These are phyloP conservation scores for Alectoris magna DNA, from an alignment of 2,797 vertebrate species.

Conservation along the genomic window DNA sequence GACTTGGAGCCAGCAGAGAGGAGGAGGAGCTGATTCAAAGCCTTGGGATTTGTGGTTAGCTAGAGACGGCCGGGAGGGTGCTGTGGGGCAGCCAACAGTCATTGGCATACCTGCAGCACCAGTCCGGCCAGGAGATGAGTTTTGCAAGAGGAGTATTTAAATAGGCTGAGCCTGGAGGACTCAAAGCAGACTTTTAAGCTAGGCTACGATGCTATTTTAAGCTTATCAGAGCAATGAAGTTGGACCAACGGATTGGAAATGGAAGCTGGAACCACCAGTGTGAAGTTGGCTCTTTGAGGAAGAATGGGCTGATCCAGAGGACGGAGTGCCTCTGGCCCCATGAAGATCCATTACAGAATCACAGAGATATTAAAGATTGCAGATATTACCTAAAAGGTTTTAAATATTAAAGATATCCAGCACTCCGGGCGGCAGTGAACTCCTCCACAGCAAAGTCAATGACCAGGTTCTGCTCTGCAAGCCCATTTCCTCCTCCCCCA, in stretches of 20 bases:
- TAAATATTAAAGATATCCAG: not conserved
- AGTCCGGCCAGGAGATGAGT: not conserved
- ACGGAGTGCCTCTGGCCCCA: rapidly evolving
- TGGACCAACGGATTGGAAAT: not conserved
- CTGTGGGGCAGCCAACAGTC: not conserved
- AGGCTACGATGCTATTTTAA: not conserved
- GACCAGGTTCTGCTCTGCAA: rapidly evolving
- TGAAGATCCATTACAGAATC: not conserved
- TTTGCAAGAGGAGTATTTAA: conserved; percentile 8
- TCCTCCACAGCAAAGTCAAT: not conserved
- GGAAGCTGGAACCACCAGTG: not conserved
- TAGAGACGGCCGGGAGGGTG: not conserved
- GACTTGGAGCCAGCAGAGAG: not conserved
- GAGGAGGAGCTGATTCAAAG: conserved; percentile 39
- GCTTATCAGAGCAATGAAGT: not conserved
- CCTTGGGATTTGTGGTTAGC: conserved; percentile 18
- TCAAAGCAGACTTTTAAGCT: not conserved
- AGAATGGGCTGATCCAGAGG: not conserved
- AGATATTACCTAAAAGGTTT: not conserved
- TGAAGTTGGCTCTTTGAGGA: not conserved
- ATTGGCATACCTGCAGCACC: conserved; percentile 8
- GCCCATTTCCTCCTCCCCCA: too few species aligned
- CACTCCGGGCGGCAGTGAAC: not conserved
- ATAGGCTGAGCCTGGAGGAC: not conserved
- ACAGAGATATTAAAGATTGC: not conserved